Evolutionary conservation across 2,113 vertebrate genomes (phyloP), one percentile per base, ranked within the genome.

Genomic region (Coryphaenoides rupestris): DNA sequence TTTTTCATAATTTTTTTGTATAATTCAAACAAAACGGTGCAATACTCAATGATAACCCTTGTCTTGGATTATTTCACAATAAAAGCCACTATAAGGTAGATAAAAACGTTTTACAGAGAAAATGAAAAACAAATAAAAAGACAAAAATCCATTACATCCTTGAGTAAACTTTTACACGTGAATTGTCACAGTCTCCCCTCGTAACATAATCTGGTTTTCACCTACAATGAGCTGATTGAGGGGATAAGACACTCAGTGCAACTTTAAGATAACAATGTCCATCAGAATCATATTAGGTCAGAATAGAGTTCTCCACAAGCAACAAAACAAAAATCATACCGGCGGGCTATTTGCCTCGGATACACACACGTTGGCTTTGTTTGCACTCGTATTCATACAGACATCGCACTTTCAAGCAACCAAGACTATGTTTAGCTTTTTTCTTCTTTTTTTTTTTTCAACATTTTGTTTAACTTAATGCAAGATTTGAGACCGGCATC

Each of bases 111-210:
- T 91, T 92, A 93, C 93, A 95, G 92, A 94, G 84, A 71, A 74
- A 86, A 86, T 70, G 77, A 76, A 68, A 19, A 83, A 83, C 28
- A 72, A 64, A 75, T 69, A 90, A 50, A n/a, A 50, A 16, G n/a
- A 50, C 16, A 50, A 50, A 92, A 88, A 89, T 81, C 87, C 73
- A 23, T 90, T 89, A 92, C 94, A 93, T 96, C 95, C 94, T 96
- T 95, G 93, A 96, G 95, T 98, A 98, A 98, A 98, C 95, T 95
- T 94, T 93, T 93, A 97, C 94, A 96, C 94, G 7, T 94, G 93
- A 96, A 94, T 91, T 93, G 92, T 93, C 93, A 82, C 91, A 86
- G 53, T 87, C 63, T 89, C 91, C 92, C 93, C 90, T 91, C 92
- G 77, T 88, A 86, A 73, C 86, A 89, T 90, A 82, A 88, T 87